Evolutionary conservation across 2,797 vertebrate genomes (phyloP).

Genomic region (Erithacus rubecula): DNA sequence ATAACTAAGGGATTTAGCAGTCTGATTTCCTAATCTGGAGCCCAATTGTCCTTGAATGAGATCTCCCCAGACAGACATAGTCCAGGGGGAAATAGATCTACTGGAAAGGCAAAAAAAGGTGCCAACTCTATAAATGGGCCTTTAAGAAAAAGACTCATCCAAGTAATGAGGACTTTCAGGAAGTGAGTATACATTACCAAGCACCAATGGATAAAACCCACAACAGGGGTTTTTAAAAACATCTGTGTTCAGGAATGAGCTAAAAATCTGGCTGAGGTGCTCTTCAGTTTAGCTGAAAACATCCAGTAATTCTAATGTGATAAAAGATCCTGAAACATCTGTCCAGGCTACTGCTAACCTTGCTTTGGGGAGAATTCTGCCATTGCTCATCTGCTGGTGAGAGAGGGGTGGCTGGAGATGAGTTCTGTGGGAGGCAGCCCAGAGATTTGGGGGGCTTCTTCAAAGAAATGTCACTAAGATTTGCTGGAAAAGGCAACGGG

Average conservation of each 20-base stretch:
- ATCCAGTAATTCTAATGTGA: conserved; percentile 40
- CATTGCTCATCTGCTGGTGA: neutral
- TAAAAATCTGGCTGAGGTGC: conserved; percentile 4
- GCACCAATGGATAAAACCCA: conserved; percentile 5
- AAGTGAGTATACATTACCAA: neutral
- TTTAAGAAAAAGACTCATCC: neutral
- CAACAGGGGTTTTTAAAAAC: conserved; percentile 34
- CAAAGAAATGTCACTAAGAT: neutral
- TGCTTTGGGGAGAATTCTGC: neutral
- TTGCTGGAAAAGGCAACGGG: neutral
- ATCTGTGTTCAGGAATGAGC: conserved; percentile 42
- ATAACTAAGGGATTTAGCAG: conserved; percentile 65
- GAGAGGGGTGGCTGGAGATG: neutral
- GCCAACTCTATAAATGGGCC: neutral
- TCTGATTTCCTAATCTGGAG: conserved; percentile 57
- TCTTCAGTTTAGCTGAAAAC: conserved; percentile 23
- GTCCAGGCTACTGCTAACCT: conserved; percentile 1
- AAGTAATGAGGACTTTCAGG: conserved; percentile 20
- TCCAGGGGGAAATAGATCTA: conserved; percentile 45
- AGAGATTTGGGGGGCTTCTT: neutral
- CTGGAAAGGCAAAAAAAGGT: conserved; percentile 1
- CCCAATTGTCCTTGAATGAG: conserved; percentile 59
- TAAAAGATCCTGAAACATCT: conserved; percentile 39
- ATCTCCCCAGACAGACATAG: conserved; percentile 25
- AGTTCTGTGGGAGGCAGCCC: neutral